phyloP scores from a whole-genome alignment of 37 sponge, comb jelly and placozoan species.

The Corticium candelabrum region DNA sequence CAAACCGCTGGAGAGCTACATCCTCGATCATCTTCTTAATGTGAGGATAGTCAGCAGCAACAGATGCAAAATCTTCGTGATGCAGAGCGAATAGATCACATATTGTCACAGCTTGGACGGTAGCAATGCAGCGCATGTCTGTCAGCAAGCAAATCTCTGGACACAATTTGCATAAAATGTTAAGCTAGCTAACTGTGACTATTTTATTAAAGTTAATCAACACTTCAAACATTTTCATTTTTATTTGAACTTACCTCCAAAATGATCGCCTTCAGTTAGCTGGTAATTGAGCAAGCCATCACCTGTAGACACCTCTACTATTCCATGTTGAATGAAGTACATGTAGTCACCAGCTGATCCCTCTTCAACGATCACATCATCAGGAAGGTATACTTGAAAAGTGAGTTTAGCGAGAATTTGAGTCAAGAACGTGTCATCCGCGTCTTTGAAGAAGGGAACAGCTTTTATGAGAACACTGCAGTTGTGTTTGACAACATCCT shows the following conservation, averaged over 20 bases:
- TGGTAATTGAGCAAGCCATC: slow-evolving; percentile 23
- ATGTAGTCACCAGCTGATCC: slow-evolving; percentile 34
- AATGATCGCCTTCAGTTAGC: slow-evolving; percentile 38
- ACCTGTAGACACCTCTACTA: slow-evolving; percentile 28
- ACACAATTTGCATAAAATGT: background rate
- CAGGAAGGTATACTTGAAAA: slow-evolving; percentile 32
- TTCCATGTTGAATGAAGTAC: slow-evolving; percentile 64
- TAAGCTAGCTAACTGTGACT: no score
- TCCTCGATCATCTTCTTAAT: slow-evolving; percentile 19
- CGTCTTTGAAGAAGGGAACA: slow-evolving; percentile 35
- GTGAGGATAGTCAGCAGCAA: slow-evolving; percentile 37
- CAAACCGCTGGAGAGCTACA: slow-evolving; percentile 24
- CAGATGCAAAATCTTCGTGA: slow-evolving; percentile 33
- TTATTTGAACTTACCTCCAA: slow-evolving; percentile 45
- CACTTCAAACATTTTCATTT: no score
- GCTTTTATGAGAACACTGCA: slow-evolving; percentile 26
- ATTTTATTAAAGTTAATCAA: no score
- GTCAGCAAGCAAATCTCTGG: slow-evolving; percentile 43
- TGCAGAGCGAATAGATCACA: slow-evolving; percentile 44
- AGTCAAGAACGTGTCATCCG: slow-evolving; percentile 19
- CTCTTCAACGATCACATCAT: slow-evolving; percentile 27
- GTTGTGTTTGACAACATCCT: slow-evolving; percentile 25
- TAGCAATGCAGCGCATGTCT: slow-evolving; percentile 31
- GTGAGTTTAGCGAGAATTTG: slow-evolving; percentile 20
- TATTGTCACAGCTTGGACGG: slow-evolving; percentile 31